Evolutionary conservation across 1,140 invertebrate species (phyloP), one percentile per base, ranked within the genome.

Genomic region (Atopsyche davidsoni): DNA sequence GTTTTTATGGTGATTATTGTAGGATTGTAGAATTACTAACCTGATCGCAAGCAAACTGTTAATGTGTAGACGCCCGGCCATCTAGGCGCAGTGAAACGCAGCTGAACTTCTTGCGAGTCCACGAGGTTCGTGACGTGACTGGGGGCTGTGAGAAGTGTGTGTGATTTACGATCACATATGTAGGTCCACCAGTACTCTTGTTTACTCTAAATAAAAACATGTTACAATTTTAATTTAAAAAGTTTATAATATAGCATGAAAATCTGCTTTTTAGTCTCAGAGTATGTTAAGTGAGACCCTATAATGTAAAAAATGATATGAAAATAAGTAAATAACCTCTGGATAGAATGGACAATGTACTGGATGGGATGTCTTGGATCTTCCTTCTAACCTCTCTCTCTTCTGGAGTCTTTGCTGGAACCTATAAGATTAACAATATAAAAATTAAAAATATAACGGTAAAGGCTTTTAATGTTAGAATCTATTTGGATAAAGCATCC

Each of bases 121-220:
- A 87, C 80, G 28, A 92, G 73, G 64, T 85, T 84, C 18, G 88
- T 92, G n/a, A 98, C 82, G 59, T 96, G 85, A 64, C 89, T 86
- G 31, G 96, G 93, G 40, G 88, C 83, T 28, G 95, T 95, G 16
- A 97, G 79, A 38, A 99, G 71, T 38, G 87, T 86, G 55, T 85
- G 82, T 51, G 85, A 88, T 70, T 98, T 98, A 48, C 89, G 81
- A 73, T 99, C 96, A 68, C 89, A 88, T 49, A 99, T 85, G 69
- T 98, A 99, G 17, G 96, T 86, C 94, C 95, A 99, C 96, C 96
- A 99, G 67, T 91, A 97, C 71, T 99, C 96, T 68, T 97, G 95
- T 69, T 99, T 99, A 58, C 93, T 90, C 76, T 85, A 48, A 7
- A 63, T 64, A 51, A 53, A 34, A 14, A 54, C 7, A 43, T 16